Evolutionary conservation across 64 coral and sea anemone species (phyloP).

Genomic region (Pocillopora damicornis): DNA sequence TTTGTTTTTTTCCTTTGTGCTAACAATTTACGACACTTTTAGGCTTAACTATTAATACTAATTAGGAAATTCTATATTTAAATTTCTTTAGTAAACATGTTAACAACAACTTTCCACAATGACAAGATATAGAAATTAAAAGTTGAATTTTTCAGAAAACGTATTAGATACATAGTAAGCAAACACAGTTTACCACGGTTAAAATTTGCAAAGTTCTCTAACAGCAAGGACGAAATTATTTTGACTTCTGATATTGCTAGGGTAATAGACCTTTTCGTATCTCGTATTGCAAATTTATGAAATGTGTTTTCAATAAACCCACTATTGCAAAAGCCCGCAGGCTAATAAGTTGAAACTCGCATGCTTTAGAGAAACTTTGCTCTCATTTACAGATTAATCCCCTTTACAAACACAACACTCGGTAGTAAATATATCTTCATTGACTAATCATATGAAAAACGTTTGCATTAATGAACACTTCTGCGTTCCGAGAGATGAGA

Average conservation of each 20-base stretch:
- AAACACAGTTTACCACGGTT: no score
- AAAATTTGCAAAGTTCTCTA: no score
- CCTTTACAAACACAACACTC: background rate
- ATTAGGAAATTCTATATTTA: background rate
- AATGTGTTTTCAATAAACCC: background rate
- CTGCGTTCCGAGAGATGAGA: background rate
- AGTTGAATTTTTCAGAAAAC: no score
- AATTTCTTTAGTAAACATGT: background rate
- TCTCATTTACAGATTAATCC: background rate
- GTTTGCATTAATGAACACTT: background rate
- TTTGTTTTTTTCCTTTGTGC: background rate
- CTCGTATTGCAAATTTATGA: background rate
- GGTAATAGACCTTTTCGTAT: background rate
- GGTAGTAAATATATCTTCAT: background rate
- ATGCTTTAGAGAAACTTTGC: background rate
- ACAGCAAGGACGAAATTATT: background rate
- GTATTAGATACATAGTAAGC: no score
- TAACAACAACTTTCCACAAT: no score
- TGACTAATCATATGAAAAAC: background rate
- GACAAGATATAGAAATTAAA: no score
- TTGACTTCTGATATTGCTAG: background rate
- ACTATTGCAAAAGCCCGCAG: conserved; percentile 3
- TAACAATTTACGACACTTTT: background rate
- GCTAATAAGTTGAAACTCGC: background rate
- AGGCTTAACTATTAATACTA: background rate